Evolutionary conservation across 1,140 invertebrate species (phyloP).

Genomic region (Cephus cinctus): DNA sequence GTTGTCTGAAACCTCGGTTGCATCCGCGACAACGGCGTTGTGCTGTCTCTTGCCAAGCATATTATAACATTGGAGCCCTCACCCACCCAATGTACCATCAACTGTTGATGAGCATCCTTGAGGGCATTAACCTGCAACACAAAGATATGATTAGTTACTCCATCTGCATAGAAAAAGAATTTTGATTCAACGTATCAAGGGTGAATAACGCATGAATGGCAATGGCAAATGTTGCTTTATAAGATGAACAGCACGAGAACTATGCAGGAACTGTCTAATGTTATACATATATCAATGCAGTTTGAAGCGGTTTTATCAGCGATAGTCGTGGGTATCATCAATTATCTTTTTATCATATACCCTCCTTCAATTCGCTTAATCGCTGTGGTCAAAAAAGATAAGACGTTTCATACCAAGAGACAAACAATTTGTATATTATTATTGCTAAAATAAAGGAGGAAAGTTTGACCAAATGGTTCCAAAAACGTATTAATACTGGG

Average conservation of each 20-base stretch:
- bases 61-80: constrained; percentile 82
- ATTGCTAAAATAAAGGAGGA: neutral
- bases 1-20: constrained; percentile 38
- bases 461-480: neutral
- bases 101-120: constrained; percentile 82
- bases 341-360: no score
- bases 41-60: constrained; percentile 75
- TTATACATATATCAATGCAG: no score
- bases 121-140: constrained; percentile 65
- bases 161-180: no score
- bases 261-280: no score
- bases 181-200: no score
- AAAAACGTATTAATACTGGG: no score
- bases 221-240: neutral
- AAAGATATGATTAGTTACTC: constrained; percentile 13
- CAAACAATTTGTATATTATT: neutral
- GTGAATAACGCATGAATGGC: neutral
- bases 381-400: no score
- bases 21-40: constrained; percentile 41
- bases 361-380: no score
- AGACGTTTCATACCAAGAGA: no score
- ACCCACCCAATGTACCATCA: constrained; percentile 90
- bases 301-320: no score
- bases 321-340: no score
- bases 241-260: no score